phyloP scores from a whole-genome alignment of 2,888 invertebrate genomes.

The Mechanitis mazaeus region DNA sequence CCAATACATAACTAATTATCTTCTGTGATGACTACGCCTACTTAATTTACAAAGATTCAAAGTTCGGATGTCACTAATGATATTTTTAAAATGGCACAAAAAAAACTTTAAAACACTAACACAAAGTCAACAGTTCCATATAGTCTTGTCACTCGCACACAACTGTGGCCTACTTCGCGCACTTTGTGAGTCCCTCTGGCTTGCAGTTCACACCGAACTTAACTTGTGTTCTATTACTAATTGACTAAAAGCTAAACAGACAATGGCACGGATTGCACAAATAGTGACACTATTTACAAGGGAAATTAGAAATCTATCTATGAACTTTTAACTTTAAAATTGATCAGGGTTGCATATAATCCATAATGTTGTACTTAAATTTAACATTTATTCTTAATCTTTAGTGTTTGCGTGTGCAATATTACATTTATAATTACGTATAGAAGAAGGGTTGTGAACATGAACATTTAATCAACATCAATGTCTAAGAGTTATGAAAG shows the following conservation, averaged over 20 bases:
- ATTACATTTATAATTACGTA: slow-evolving; percentile 63
- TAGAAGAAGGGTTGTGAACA: slow-evolving; percentile 59
- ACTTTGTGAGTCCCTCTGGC: slow-evolving; percentile 40
- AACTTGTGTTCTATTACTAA: slow-evolving; percentile 45
- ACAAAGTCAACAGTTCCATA: slow-evolving; percentile 70
- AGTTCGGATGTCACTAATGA: slow-evolving; percentile 75
- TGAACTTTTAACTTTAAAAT: slow-evolving; percentile 47
- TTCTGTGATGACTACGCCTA: slow-evolving; percentile 71
- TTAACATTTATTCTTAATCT: slow-evolving; percentile 59
- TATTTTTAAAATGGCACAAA: slow-evolving; percentile 76
- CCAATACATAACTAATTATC: slow-evolving; percentile 73
- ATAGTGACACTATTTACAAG: slow-evolving; percentile 67
- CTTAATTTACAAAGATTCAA: slow-evolving; percentile 71
- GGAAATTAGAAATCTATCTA: slow-evolving; percentile 60
- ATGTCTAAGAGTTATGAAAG: slow-evolving; percentile 17
- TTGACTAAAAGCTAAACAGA: slow-evolving; percentile 74
- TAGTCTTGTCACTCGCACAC: slow-evolving; percentile 59
- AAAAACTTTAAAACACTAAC: slow-evolving; percentile 76
- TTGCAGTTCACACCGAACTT: slow-evolving; percentile 38
- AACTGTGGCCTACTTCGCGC: slow-evolving; percentile 38
- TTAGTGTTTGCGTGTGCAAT: slow-evolving; percentile 68
- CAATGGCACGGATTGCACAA: slow-evolving; percentile 77
- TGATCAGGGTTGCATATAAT: slow-evolving; percentile 60
- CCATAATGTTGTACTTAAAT: slow-evolving; percentile 55
- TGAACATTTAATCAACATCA: slow-evolving; percentile 26